Conservation (phyloP, 2,888 invertebrate species). For the Panorpa germanica region DNA sequence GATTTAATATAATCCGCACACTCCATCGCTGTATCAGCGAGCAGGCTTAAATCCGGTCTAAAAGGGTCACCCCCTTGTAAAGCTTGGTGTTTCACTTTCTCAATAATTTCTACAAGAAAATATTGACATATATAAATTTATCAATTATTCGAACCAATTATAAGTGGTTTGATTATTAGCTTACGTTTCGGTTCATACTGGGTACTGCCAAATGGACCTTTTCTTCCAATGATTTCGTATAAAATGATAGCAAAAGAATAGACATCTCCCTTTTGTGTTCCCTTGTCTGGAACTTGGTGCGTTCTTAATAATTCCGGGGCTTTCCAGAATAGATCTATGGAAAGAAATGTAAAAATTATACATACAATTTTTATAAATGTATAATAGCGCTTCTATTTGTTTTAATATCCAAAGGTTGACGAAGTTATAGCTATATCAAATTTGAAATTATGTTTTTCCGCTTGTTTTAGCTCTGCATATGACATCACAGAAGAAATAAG, state of each 20-base stretch:
- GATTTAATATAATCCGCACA: constrained; percentile 65
- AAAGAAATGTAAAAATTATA: constrained; percentile 9
- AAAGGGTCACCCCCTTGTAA: constrained; percentile 50
- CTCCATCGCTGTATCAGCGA: constrained; percentile 49
- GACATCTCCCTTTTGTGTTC: constrained; percentile 81
- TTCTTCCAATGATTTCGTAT: constrained; percentile 80
- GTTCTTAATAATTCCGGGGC: constrained; percentile 81
- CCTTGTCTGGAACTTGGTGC: constrained; percentile 41
- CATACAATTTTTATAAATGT: background rate
- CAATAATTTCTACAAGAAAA: constrained; percentile 55
- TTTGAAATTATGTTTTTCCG: no score
- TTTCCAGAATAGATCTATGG: constrained; percentile 78
- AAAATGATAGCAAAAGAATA: constrained; percentile 94
- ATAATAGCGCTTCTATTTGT: no score
- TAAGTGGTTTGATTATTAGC: constrained; percentile 5
- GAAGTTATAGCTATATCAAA: no score
- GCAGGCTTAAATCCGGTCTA: constrained; percentile 55
- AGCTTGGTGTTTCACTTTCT: constrained; percentile 54
- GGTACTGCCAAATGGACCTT: constrained; percentile 73
- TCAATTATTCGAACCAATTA: constrained; percentile 2
- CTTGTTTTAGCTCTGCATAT: no score
- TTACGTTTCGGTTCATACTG: constrained; percentile 69
- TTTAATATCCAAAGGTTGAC: no score
- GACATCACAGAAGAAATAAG: no score
- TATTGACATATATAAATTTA: constrained; percentile 11